Evolutionary conservation across 2,888 invertebrate genomes (phyloP), one percentile per base, ranked within the genome.

Genomic region (Tyria jacobaeae): DNA sequence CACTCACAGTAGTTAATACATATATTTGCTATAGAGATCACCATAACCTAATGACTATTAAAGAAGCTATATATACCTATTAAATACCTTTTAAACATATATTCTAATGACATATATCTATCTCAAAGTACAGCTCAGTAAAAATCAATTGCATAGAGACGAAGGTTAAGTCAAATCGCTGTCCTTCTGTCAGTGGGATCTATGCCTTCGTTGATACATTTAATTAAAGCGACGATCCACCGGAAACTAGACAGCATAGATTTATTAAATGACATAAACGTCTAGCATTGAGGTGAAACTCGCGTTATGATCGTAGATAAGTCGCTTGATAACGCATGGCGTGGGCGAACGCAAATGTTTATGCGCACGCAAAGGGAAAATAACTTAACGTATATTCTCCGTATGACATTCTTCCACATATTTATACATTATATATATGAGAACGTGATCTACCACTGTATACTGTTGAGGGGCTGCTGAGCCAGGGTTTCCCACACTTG

Each of bases 241-340:
- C 91, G 91, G 90, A 90, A 91, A 85, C 84, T 77, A 79, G 75
- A 74, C 76, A 75, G 66, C 82, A 80, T 77, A 82, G 83, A 84
- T 88, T 85, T 87, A 87, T 85, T 78, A 81, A 87, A 83, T 82
- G 77, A 81, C 83, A 87, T 87, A 85, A 87, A 88, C 81, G 68
- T 73, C 75, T 75, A 74, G 76, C 80, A 82, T 77, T 68, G 57
- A 77, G 79, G 83, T 78, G 78, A 79, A 75, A 77, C 76, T 75
- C 62, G 66, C 68, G 67, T 71, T 77, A 72, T 76, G 56, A 71
- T 74, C 64, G 66, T 68, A 64, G 75, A 75, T 75, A 74, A 74
- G 57, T 53, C 58, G 14, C 25, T 21, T 69, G 77, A 76, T 75
- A 75, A 65, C 56, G 60, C 25, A 14, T 66, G 27, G 60, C 61